Evolutionary conservation across 2,113 vertebrate genomes (phyloP).

Genomic region (Todiramphus saurophagus): DNA sequence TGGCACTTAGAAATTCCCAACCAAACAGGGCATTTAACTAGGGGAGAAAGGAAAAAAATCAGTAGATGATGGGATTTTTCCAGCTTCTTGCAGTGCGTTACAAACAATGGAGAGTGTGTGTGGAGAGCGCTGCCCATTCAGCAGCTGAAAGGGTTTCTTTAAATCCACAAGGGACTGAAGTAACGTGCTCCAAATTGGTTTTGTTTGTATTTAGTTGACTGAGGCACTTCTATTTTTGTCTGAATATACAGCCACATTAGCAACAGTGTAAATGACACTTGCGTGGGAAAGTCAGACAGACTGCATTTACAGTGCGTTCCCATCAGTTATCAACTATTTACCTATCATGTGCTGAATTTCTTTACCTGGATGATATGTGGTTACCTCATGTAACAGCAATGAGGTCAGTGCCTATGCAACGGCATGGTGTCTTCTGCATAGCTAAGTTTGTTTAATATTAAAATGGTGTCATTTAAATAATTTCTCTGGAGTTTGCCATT

Average conservation of each 20-base stretch:
- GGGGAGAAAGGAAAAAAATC: neutral
- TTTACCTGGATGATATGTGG: neutral
- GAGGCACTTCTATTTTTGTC: neutral
- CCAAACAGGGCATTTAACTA: neutral
- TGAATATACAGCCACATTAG: neutral
- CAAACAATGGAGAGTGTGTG: neutral
- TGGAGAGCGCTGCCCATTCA: neutral
- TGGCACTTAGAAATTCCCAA: neutral
- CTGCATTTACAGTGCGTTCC: neutral
- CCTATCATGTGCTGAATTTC: neutral
- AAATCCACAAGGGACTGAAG: neutral
- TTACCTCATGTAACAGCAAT: neutral
- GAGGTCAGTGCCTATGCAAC: neutral
- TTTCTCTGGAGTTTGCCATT: neutral
- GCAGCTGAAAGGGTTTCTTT: neutral
- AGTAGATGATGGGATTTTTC: neutral
- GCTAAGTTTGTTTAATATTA: constrained; percentile 22
- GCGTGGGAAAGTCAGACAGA: neutral
- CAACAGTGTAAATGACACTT: neutral
- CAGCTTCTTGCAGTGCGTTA: neutral
- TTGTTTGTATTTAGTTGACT: neutral
- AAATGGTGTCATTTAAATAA: neutral
- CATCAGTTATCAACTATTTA: neutral
- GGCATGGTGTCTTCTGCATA: neutral
- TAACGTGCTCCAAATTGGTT: neutral